Evolutionary conservation across 2,113 vertebrate genomes (phyloP).

Genomic region (Camelus bactrianus): DNA sequence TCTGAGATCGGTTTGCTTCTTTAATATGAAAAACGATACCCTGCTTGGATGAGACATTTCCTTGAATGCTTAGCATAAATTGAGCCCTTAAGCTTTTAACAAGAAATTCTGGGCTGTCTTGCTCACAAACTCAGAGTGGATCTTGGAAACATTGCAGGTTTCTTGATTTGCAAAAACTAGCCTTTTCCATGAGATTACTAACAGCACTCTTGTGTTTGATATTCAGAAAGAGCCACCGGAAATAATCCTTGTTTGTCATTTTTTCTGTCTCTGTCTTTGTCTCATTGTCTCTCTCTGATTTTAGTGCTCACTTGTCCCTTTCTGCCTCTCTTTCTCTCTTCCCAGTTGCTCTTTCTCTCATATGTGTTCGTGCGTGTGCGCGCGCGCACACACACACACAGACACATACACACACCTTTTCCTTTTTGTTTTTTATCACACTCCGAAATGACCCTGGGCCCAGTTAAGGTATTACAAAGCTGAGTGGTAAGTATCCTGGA

Average conservation of each 20-base stretch:
- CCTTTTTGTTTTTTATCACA: not conserved
- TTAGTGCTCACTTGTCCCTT: not conserved
- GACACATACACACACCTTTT: not conserved
- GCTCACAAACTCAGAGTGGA: conserved; percentile 70
- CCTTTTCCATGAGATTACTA: conserved; percentile 66
- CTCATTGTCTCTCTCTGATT: not conserved
- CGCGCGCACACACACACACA: not conserved
- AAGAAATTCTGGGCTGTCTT: conserved; percentile 78
- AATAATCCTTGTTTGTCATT: conserved; percentile 40
- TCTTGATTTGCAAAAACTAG: conserved; percentile 70
- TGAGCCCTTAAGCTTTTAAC: conserved; percentile 80
- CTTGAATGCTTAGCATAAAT: conserved; percentile 84
- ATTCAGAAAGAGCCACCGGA: conserved; percentile 27
- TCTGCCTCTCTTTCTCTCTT: not conserved
- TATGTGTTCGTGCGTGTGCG: rapidly evolving
- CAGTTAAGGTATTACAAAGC: conserved; percentile 65
- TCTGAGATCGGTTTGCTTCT: conserved; percentile 82
- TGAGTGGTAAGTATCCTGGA: conserved; percentile 67
- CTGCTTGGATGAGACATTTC: conserved; percentile 85
- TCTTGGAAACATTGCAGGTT: conserved; percentile 68
- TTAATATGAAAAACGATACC: conserved; percentile 81
- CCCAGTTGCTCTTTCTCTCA: not conserved
- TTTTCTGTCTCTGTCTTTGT: not conserved
- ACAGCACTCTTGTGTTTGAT: conserved; percentile 30
- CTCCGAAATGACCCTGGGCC: conserved; percentile 47